Evolutionary conservation across 1,140 invertebrate species (phyloP).

Genomic region (Hydropsyche tenuis): DNA sequence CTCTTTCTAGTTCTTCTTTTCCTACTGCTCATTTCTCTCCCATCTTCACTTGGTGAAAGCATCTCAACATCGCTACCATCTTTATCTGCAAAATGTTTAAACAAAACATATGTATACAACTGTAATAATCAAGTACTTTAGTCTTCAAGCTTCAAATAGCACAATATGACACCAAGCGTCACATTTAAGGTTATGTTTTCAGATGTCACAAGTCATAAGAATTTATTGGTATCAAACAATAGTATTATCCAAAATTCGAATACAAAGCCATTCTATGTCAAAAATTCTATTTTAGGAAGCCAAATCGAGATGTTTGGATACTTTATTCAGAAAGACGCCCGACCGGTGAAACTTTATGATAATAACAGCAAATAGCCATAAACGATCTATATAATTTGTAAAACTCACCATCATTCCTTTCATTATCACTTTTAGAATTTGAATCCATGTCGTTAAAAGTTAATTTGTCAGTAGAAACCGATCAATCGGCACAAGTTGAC

Average conservation of each 20-base stretch:
- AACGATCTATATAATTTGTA: background rate
- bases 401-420: background rate
- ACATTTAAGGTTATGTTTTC: no score
- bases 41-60: conserved; percentile 33
- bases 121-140: no score
- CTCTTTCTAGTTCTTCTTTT: conserved; percentile 10
- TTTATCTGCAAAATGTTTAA: conserved; percentile 39
- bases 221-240: no score
- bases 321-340: no score
- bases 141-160: no score
- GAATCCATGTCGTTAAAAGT: background rate
- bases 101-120: background rate
- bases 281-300: no score
- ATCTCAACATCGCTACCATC: conserved; percentile 46
- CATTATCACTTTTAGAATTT: background rate
- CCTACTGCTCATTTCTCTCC: background rate
- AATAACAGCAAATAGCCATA: background rate
- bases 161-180: no score
- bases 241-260: no score
- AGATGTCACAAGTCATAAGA: no score
- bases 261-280: no score
- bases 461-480: background rate
- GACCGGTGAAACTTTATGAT: background rate
- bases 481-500: background rate
- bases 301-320: no score